Base-by-base conservation (phyloP, 2,113 vertebrate genomes). In the Neogale vison region DNA sequence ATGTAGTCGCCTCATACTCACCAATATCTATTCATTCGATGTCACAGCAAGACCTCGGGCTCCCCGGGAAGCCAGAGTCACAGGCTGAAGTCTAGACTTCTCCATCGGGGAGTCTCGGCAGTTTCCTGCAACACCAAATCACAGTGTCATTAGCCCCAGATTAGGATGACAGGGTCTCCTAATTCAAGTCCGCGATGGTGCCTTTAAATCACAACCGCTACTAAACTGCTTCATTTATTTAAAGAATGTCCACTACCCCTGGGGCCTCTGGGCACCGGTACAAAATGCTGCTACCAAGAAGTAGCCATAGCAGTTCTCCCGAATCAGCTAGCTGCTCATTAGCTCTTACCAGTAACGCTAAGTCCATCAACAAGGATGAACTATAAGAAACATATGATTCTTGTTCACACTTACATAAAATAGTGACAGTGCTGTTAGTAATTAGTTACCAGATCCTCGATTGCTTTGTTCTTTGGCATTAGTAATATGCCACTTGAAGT, bases 331-430 rank as follows among this genome's bases (percentile, higher is more conserved):
- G 45, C 88, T 93, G 72, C 77, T 96, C 94, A 90, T 97, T 88
- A 96, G 65, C 59, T 97, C 97, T 61, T 81, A 90, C 69, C 42
- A 92, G 83, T 34, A 85, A 95, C 4, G 52, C 55, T 82, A 74
- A 93, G 86, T 0, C 1, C 12, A 12, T 80, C 95, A 91, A 79
- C 96, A 96, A 55, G 81, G 21, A 92, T 71, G 95, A 90, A 69
- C 88, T 95, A 97, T 71, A 95, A 97, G 96, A 98, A 50, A 95
- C 95, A 96, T 93, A 90, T 82, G 93, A 93, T 88, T 13, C 90
- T 93, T 97, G 97, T 71, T 98, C 97, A 96, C 95, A 93, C 82
- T 95, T 97, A 61, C 87, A 96, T 74, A 77, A 98, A 98, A 85
- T 90, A 98, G 50, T n/a, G 45, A 88, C 96, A 91, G n/a, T 93